Base-by-base conservation (phyloP, 1,140 invertebrate species). In the Drosophila sp. region DNA sequence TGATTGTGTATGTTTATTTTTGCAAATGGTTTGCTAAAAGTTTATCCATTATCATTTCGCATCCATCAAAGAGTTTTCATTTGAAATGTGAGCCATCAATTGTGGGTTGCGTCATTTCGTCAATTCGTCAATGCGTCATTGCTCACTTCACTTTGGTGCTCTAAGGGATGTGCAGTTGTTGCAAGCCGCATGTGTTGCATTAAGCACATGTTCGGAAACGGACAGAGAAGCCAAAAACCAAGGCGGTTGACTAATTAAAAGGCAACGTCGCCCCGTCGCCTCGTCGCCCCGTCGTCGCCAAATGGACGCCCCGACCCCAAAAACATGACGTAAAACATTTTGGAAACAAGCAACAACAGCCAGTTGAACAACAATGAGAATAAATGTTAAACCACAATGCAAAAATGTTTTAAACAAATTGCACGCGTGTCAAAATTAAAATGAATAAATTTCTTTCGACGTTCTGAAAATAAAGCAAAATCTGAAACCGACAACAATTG, bases 301-400 rank as follows among this genome's bases (percentile, higher is more conserved):
- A 80, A 82, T 82, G 74, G 71, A 59, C 32, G 29, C 16, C 36
- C 38, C 34, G 38, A 29, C 36, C 36, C 48, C 50, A 50, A 43
- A 73, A 71, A 86, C 82, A 86, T 86, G 81, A 84, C 82, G 81
- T 81, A 84, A 80, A 84, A 84, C 81, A 84, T 80, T 78, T 64
- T 75, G 77, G 57, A 38, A 69, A 64, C 78, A 76, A 69, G 56
- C 48, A 14, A 29, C 16, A 46, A 48, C 21, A 66, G 38, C 54
- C 11, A 9, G 45, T 54, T 18, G 38, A 67, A 62, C 45, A 78
- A 72, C 62, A 79, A 82, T 78, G 70, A 67, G 61, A 64, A 53
- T 57, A 72, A 76, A 66, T 73, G 73, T 54, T 9, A 67, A 65
- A 58, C 57, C 54, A 32, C 65, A 69, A 69, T 79, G 67, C 66